Conservation (phyloP, 2,888 invertebrate genomes). For the Chymomyza procnemis region DNA sequence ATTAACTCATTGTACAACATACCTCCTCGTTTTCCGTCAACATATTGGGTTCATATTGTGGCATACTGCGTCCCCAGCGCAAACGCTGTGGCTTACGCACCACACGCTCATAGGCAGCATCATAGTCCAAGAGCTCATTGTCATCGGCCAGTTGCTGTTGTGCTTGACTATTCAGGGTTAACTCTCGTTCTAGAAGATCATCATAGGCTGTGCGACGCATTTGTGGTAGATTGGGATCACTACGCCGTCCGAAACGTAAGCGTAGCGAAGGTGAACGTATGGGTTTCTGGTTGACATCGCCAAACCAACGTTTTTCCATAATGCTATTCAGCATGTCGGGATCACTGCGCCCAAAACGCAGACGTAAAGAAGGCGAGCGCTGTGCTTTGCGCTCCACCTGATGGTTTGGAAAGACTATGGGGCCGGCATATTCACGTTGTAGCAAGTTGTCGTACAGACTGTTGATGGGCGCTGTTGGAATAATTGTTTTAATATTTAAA, state of each 20-base stretch:
- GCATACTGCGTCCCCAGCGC: constrained; percentile 70
- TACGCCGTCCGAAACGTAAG: constrained; percentile 87
- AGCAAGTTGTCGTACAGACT: constrained; percentile 76
- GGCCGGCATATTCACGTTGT: constrained; percentile 78
- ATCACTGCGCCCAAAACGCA: constrained; percentile 88
- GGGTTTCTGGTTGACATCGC: constrained; percentile 84
- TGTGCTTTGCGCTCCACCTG: constrained; percentile 87
- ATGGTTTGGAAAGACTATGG: constrained; percentile 81
- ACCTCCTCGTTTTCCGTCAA: constrained; percentile 45
- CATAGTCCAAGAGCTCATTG: constrained; percentile 45
- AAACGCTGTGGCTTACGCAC: constrained; percentile 70
- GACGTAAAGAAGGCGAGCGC: constrained; percentile 86
- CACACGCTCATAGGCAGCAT: constrained; percentile 52
- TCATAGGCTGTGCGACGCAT: constrained; percentile 66
- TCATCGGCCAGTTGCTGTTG: constrained; percentile 27
- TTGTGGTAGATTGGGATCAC: constrained; percentile 82
- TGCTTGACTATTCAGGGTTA: constrained; percentile 50
- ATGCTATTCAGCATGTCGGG: constrained; percentile 79
- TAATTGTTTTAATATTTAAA: background rate
- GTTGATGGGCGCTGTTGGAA: constrained; percentile 62
- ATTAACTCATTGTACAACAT: too few species aligned
- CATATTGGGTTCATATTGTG: constrained; percentile 15
- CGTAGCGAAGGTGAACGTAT: constrained; percentile 87
- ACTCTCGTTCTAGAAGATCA: constrained; percentile 58
- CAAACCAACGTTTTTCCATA: constrained; percentile 77